These are phyloP conservation scores for Drosophila yooni DNA, from an alignment of 2,888 invertebrate species.

Conservation along the genomic window DNA sequence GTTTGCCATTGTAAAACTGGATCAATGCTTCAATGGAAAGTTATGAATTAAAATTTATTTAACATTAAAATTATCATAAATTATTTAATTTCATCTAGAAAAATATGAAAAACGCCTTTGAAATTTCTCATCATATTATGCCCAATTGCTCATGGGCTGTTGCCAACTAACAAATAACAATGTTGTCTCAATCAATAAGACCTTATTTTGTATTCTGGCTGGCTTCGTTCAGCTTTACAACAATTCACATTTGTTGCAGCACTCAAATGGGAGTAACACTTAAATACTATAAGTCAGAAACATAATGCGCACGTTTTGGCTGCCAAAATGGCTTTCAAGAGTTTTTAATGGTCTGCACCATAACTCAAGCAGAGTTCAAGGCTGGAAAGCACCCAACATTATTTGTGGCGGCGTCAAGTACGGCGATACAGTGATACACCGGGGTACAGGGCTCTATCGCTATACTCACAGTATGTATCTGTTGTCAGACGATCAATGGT, in stretches of 20 bases:
- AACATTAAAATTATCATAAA: too few species aligned
- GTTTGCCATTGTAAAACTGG: neutral
- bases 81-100: too few species aligned
- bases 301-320: constrained; percentile 49
- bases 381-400: constrained; percentile 42
- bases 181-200: neutral
- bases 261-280: neutral
- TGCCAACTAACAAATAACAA: neutral
- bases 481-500: constrained; percentile 96
- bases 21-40: neutral
- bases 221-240: neutral
- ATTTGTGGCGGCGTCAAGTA: constrained; percentile 41
- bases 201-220: neutral
- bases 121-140: too few species aligned
- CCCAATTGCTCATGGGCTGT: too few species aligned
- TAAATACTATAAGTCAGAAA: constrained; percentile 1
- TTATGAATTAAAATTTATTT: too few species aligned
- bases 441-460: neutral
- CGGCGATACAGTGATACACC: neutral
- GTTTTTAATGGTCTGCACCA: constrained; percentile 52
- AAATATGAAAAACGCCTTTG: neutral
- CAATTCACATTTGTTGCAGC: neutral
- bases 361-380: constrained; percentile 71
- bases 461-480: constrained; percentile 96
- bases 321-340: constrained; percentile 76